These are phyloP conservation scores for Aleiodes testaceus DNA, from an alignment of 2,888 invertebrate species.

Conservation along the genomic window DNA sequence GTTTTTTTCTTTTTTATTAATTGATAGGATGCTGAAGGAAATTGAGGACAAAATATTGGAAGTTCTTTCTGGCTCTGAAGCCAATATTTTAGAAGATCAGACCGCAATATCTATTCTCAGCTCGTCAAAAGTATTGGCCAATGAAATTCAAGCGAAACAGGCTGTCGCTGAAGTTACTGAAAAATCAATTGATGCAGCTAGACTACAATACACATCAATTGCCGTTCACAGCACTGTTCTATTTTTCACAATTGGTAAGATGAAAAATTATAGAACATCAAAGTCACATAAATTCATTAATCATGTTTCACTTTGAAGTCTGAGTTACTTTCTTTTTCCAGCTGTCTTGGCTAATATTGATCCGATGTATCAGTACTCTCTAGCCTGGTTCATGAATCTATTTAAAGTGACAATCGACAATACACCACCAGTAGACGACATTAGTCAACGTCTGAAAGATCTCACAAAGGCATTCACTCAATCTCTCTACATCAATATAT, in stretches of 20 bases:
- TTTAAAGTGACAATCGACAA: constrained; percentile 91
- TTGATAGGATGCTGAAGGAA: constrained; percentile 82
- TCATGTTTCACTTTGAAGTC: constrained; percentile 9
- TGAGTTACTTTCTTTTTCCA: constrained; percentile 64
- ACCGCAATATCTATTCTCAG: constrained; percentile 89
- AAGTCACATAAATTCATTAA: neutral
- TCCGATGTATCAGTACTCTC: constrained; percentile 97
- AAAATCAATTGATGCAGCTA: constrained; percentile 88
- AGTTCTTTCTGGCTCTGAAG: constrained; percentile 82
- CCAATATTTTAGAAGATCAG: constrained; percentile 92
- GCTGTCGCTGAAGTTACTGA: constrained; percentile 91
- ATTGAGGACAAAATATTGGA: constrained; percentile 93
- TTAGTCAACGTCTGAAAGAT: constrained; percentile 82
- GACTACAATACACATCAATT: constrained; percentile 90
- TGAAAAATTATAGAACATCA: constrained; percentile 17
- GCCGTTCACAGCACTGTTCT: constrained; percentile 92
- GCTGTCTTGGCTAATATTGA: constrained; percentile 93
- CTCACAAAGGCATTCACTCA: constrained; percentile 89
- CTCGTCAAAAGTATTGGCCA: constrained; percentile 90
- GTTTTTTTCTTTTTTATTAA: constrained; percentile 9
- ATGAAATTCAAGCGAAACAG: constrained; percentile 94
- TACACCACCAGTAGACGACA: constrained; percentile 87
- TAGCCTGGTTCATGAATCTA: constrained; percentile 94
- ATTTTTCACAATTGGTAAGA: constrained; percentile 90
- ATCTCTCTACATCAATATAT: constrained; percentile 93